A percentile compares a stretch with the other conserved stretches of the same genome.
Conservation (phyloP, 2,888 invertebrate genomes). For the Homarus gammarus region DNA sequence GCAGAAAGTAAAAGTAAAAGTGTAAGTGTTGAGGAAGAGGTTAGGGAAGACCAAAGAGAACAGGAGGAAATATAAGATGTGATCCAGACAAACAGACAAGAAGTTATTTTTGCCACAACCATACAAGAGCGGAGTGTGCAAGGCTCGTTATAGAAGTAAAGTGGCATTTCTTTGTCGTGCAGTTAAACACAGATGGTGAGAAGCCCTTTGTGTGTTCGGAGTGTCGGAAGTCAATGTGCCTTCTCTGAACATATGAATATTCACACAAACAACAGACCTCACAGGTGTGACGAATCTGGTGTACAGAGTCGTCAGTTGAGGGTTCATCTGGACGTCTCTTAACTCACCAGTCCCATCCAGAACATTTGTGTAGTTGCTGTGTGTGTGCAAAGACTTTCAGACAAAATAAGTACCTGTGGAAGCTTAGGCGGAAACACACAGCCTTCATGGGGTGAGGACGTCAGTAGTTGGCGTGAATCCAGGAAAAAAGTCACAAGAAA, state of each 20-base stretch:
- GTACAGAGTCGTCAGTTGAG: conserved; percentile 71
- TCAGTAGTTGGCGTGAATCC: no score
- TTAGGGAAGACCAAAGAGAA: neutral
- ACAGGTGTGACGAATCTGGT: conserved; percentile 70
- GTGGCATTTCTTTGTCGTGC: conserved; percentile 58
- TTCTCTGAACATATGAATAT: conserved; percentile 69
- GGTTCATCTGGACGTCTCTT: conserved; percentile 66
- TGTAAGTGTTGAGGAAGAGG: neutral
- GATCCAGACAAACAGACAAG: neutral
- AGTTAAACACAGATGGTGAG: conserved; percentile 66
- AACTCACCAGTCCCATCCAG: conserved; percentile 60
- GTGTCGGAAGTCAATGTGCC: conserved; percentile 67
- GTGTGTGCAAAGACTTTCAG: conserved; percentile 64
- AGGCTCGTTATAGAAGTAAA: conserved; percentile 56
- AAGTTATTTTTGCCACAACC: conserved; percentile 24
- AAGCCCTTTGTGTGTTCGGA: conserved; percentile 61
- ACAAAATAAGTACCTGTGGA: conserved; percentile 64
- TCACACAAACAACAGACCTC: conserved; percentile 69
- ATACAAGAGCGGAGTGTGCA: conserved; percentile 59
- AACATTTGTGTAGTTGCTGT: conserved; percentile 53
- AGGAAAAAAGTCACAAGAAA: no score
- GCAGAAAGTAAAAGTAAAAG: conserved; percentile 11
- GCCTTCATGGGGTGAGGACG: no score
- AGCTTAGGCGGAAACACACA: conserved; percentile 66
- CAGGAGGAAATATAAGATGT: conserved; percentile 5